A percentile compares a stretch with the other conserved stretches of the same genome.
These are phyloP conservation scores for Xenentodon cancila DNA, from an alignment of 2,797 vertebrate species.

Conservation along the genomic window DNA sequence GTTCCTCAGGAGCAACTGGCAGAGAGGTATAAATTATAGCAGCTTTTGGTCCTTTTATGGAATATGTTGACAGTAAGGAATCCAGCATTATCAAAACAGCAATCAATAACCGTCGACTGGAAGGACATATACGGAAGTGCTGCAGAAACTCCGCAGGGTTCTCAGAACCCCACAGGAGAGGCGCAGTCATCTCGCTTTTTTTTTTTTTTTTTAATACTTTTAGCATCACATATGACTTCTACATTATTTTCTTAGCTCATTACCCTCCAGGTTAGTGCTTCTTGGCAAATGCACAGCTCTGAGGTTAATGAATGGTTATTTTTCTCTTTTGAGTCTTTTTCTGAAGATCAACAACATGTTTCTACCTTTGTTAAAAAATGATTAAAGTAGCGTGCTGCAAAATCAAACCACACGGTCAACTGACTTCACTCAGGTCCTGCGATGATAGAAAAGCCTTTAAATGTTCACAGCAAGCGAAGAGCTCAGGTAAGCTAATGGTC, in stretches of 20 bases:
- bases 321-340: too few species aligned
- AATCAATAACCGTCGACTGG: background rate
- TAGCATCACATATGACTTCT: too few species aligned
- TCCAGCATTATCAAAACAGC: background rate
- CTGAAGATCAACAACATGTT: constrained; percentile 1
- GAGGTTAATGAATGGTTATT: background rate
- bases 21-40: too few species aligned
- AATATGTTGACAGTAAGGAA: constrained; percentile 2
- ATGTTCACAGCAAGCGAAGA: constrained; percentile 3
- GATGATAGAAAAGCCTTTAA: background rate
- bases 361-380: constrained; percentile 15
- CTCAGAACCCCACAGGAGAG: too few species aligned
- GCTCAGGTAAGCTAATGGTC: constrained; percentile 4
- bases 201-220: too few species aligned
- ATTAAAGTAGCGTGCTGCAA: constrained; percentile 15
- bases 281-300: constrained; percentile 2
- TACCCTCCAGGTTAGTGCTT: constrained; percentile 22
- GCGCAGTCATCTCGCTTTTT: too few species aligned
- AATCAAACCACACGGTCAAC: constrained; percentile 12
- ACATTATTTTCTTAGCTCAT: too few species aligned
- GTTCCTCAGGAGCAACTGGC: too few species aligned
- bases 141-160: background rate
- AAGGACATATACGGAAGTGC: background rate
- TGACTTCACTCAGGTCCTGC: background rate
- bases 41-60: background rate